Percentiles rank a stretch among this genome's conserved stretches.
phyloP scores from a whole-genome alignment of 2,888 invertebrate genomes.

The Chaitophorus viminalis region DNA sequence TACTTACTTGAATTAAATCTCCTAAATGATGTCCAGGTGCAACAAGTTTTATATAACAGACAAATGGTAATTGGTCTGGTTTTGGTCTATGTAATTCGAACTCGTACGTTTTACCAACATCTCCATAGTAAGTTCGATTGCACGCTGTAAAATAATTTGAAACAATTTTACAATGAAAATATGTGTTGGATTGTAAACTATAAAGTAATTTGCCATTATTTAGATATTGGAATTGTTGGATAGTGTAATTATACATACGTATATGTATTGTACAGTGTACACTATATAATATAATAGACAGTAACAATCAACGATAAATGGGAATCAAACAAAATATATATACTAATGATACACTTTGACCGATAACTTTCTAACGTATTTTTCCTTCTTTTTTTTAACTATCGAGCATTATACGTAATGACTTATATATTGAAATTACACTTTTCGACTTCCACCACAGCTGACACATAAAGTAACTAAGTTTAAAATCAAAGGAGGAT shows the following conservation, averaged over 20 bases:
- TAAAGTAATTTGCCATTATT: too few relatives aligned
- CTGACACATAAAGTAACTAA: slow-evolving; percentile 28
- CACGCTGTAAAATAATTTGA: slow-evolving; percentile 73
- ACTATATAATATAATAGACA: neutral
- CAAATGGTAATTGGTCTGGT: slow-evolving; percentile 86
- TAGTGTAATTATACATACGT: too few relatives aligned
- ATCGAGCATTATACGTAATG: neutral
- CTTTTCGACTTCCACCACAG: neutral
- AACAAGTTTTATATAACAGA: slow-evolving; percentile 86
- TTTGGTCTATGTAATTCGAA: slow-evolving; percentile 86
- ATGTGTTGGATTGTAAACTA: too few relatives aligned
- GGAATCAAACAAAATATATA: slow-evolving; percentile 16
- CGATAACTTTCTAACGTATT: neutral
- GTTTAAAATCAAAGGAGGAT: neutral
- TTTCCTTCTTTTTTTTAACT: neutral
- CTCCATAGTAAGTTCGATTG: slow-evolving; percentile 90
- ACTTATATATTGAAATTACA: neutral
- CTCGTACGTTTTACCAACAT: slow-evolving; percentile 86
- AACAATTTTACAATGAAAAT: neutral
- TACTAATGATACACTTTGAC: neutral
- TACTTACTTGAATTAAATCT: slow-evolving; percentile 83
- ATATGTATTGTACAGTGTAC: neutral
- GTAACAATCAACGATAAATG: neutral
- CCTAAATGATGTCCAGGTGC: slow-evolving; percentile 85
- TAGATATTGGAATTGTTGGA: too few relatives aligned